These are phyloP conservation scores for Hycleus cichorii DNA, from an alignment of 1,140 invertebrate species.

Conservation along the genomic window DNA sequence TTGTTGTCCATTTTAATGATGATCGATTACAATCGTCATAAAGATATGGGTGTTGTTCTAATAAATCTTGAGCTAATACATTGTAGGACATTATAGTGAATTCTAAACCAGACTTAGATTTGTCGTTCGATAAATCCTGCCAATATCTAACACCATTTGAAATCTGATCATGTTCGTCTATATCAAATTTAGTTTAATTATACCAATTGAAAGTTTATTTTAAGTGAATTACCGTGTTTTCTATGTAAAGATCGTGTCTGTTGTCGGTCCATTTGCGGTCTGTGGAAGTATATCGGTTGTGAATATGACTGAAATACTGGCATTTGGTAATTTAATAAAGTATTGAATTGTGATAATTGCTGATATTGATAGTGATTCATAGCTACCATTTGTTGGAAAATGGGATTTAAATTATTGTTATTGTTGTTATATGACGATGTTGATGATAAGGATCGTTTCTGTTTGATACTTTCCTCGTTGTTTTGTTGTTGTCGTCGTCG, in stretches of 20 bases:
- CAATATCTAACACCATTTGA: conserved; percentile 1
- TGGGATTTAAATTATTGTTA: neutral
- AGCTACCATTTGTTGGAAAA: neutral
- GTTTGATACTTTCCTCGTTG: conserved; percentile 4
- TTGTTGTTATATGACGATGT: neutral
- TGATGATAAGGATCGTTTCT: neutral
- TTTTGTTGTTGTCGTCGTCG: neutral
- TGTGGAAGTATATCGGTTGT: conserved; percentile 2
- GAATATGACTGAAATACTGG: conserved; percentile 5
- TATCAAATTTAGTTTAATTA: neutral
- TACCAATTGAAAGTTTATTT: neutral
- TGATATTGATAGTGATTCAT: neutral
- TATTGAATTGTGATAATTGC: neutral
- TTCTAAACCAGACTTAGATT: conserved; percentile 16
- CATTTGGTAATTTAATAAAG: neutral
- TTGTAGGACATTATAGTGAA: conserved; percentile 70
- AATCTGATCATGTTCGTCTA: neutral
- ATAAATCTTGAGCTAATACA: conserved; percentile 74
- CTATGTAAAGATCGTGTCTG: neutral
- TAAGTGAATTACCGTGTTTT: neutral
- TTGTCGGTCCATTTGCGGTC: conserved; percentile 1
- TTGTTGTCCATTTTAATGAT: conserved; percentile 61
- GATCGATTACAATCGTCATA: conserved; percentile 56
- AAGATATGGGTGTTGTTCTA: conserved; percentile 66
- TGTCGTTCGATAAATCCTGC: conserved; percentile 6